Evolutionary conservation across 1,140 invertebrate species (phyloP).

Genomic region (Ganaspis sp.): DNA sequence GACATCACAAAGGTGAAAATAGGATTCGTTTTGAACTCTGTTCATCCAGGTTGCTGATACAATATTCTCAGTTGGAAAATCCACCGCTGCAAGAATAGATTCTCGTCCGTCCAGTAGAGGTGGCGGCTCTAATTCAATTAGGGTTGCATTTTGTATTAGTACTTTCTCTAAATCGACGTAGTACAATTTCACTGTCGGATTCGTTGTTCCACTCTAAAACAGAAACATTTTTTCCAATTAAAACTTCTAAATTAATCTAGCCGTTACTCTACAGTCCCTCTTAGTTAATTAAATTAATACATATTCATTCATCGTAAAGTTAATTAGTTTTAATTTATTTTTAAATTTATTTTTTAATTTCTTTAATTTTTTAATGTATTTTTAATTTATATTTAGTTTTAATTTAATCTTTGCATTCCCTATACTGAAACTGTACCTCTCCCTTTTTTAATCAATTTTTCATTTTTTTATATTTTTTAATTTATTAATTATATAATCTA

Average conservation of each 20-base stretch:
- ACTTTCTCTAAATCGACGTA: slow-evolving; percentile 79
- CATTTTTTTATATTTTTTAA: too few relatives aligned
- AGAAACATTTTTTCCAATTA: slow-evolving; percentile 32
- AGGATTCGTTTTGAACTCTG: slow-evolving; percentile 86
- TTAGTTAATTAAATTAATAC: too few relatives aligned
- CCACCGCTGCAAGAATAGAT: slow-evolving; percentile 83
- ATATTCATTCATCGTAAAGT: too few relatives aligned
- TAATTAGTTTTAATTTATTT: too few relatives aligned
- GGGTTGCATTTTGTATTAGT: slow-evolving; percentile 70
- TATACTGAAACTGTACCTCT: too few relatives aligned
- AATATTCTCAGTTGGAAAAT: slow-evolving; percentile 85
- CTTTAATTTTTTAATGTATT: too few relatives aligned
- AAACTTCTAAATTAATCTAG: neutral
- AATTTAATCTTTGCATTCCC: too few relatives aligned
- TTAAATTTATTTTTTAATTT: too few relatives aligned
- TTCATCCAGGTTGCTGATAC: slow-evolving; percentile 90
- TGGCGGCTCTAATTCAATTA: slow-evolving; percentile 73
- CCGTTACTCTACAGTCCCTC: neutral
- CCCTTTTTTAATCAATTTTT: too few relatives aligned
- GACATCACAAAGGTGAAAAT: slow-evolving; percentile 77
- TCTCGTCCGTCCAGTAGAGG: slow-evolving; percentile 73
- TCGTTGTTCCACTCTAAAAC: slow-evolving; percentile 84
- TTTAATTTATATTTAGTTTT: too few relatives aligned
- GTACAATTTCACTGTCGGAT: slow-evolving; percentile 84
- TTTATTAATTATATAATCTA: too few relatives aligned